phyloP scores from a whole-genome alignment of 2,888 invertebrate species.

The Orthosia cruda region DNA sequence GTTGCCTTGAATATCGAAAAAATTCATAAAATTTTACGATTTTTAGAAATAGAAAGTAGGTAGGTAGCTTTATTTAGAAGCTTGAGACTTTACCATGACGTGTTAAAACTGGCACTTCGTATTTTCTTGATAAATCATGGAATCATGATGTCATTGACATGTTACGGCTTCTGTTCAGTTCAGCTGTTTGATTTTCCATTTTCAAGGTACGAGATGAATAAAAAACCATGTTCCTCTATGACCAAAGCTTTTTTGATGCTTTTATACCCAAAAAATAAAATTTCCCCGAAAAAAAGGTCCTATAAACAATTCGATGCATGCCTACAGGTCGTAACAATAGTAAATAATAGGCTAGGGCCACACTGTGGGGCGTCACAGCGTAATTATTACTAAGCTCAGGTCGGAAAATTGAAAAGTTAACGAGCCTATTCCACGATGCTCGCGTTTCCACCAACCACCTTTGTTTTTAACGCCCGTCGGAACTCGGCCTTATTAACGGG shows the following conservation, averaged over 20 bases:
- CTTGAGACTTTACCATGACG: too few species aligned
- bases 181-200: too few species aligned
- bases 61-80: too few species aligned
- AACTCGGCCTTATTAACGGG: constrained; percentile 82
- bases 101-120: too few species aligned
- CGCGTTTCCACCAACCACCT: constrained; percentile 83
- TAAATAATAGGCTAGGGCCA: constrained; percentile 63
- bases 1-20: too few species aligned
- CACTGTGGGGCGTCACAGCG: constrained; percentile 60
- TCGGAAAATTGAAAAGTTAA: constrained; percentile 90
- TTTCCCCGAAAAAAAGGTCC: background rate
- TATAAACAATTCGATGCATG: constrained; percentile 55
- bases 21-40: too few species aligned
- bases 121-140: too few species aligned
- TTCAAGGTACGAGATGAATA: too few species aligned
- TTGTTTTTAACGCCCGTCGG: constrained; percentile 80
- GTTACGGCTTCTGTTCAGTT: too few species aligned
- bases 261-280: constrained; percentile 2
- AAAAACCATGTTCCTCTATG: too few species aligned
- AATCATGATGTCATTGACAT: too few species aligned
- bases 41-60: too few species aligned
- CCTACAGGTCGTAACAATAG: constrained; percentile 59
- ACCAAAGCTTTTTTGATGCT: background rate
- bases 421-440: constrained; percentile 86
- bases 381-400: constrained; percentile 81